Percentiles rank a stretch among this genome's conserved stretches.
phyloP scores from a whole-genome alignment of 2,113 vertebrate genomes.

The Hiodon tergisus region DNA sequence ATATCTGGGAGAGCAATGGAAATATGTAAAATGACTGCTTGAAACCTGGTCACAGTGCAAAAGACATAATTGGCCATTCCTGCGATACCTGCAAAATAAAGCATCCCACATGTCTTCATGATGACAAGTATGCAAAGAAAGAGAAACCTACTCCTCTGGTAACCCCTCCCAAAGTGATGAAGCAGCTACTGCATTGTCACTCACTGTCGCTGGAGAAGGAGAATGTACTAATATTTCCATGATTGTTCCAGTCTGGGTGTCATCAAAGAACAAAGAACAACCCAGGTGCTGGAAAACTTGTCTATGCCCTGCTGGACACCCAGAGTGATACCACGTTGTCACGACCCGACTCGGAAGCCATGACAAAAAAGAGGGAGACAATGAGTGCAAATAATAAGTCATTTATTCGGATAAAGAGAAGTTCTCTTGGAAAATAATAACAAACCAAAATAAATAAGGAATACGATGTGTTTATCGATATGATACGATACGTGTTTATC shows the following conservation, averaged over 20 bases:
- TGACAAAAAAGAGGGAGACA: too few species aligned
- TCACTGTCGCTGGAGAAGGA: not conserved
- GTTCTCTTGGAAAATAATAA: too few species aligned
- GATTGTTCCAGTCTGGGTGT: conserved; percentile 27
- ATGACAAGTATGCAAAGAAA: not conserved
- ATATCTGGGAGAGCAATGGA: conserved; percentile 1
- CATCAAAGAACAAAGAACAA: not conserved
- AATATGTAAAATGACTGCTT: conserved; percentile 18
- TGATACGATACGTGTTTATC: too few species aligned
- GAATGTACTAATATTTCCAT: conserved; percentile 5
- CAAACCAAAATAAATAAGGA: too few species aligned
- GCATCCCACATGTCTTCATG: not conserved
- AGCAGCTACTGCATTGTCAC: not conserved
- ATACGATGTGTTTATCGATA: too few species aligned
- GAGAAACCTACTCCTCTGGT: not conserved
- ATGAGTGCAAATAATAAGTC: too few species aligned
- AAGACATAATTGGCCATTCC: conserved; percentile 3
- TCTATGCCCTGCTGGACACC: not conserved
- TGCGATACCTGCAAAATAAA: conserved; percentile 5
- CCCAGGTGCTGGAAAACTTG: not conserved
- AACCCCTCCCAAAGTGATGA: conserved; percentile 4
- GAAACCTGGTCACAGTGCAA: conserved; percentile 16
- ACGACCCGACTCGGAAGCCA: too few species aligned
- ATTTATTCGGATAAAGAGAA: too few species aligned
- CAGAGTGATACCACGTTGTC: too few species aligned